These are phyloP conservation scores for Philypnodon macrostomus DNA, from an alignment of 2,797 vertebrate species.

Conservation along the genomic window DNA sequence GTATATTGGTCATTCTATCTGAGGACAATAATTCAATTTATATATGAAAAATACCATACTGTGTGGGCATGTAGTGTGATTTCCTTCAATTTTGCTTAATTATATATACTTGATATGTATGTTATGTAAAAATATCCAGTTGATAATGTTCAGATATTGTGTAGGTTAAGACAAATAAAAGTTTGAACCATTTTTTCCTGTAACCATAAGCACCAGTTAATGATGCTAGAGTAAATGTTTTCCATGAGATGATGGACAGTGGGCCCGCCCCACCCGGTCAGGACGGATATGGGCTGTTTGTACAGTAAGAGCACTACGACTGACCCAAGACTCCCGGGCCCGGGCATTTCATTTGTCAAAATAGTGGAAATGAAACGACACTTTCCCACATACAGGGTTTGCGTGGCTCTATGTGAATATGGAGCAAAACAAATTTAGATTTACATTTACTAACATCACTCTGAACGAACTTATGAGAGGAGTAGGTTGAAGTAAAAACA, in stretches of 20 bases:
- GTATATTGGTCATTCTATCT: constrained; percentile 4
- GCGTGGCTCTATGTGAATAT: background rate
- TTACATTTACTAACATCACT: too few species aligned
- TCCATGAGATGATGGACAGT: constrained; percentile 51
- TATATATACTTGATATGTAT: too few species aligned
- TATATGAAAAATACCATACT: too few species aligned
- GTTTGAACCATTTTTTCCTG: background rate
- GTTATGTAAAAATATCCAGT: too few species aligned
- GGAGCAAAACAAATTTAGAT: too few species aligned
- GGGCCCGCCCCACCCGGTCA: constrained; percentile 36
- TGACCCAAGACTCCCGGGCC: constrained; percentile 37
- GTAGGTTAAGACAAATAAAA: background rate
- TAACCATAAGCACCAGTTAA: constrained; percentile 28
- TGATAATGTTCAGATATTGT: too few species aligned
- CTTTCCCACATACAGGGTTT: constrained; percentile 15
- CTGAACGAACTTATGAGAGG: too few species aligned
- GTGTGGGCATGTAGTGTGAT: too few species aligned
- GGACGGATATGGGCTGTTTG: constrained; percentile 56
- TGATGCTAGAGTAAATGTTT: constrained; percentile 48
- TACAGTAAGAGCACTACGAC: constrained; percentile 37
- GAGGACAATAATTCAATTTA: constrained; percentile 17
- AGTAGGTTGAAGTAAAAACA: too few species aligned
- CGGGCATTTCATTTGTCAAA: constrained; percentile 49
- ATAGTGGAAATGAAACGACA: constrained; percentile 42
- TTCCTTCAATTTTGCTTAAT: too few species aligned